These are phyloP conservation scores for Phalacrocorax carbo DNA, from an alignment of 2,113 vertebrate genomes.

Conservation along the genomic window DNA sequence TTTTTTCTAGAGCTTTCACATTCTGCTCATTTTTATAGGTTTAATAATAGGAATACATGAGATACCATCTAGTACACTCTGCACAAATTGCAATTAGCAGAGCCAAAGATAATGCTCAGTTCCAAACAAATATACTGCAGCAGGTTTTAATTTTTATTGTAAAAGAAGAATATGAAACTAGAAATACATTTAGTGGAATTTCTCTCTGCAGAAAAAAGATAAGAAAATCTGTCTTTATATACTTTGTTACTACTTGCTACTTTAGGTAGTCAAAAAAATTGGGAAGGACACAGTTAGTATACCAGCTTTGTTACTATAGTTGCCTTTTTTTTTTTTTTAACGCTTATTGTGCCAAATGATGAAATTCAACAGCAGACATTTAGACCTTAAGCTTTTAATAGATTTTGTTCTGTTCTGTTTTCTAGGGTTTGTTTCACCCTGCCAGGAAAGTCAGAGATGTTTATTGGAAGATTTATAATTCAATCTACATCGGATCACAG, in stretches of 20 bases:
- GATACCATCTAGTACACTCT: not conserved
- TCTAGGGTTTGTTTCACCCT: slow-evolving; percentile 95
- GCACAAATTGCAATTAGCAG: not conserved
- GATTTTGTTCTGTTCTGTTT: not conserved
- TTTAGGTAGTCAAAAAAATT: not conserved
- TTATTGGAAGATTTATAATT: slow-evolving; percentile 99
- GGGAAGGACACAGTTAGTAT: not conserved
- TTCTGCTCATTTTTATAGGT: not conserved
- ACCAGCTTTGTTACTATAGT: not conserved
- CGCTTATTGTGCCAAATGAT: not conserved
- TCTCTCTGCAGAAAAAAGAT: not conserved
- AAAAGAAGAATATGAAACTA: not conserved
- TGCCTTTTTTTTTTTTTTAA: not conserved
- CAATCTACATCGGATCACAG: slow-evolving; percentile 98
- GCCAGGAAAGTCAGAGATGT: slow-evolving; percentile 97
- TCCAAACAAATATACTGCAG: not conserved
- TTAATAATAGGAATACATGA: not conserved
- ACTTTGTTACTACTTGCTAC: not conserved
- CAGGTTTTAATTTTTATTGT: not conserved
- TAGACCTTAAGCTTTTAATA: not conserved
- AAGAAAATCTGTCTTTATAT: not conserved
- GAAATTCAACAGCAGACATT: not conserved
- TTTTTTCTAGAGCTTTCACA: not conserved
- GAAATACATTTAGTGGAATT: not conserved
- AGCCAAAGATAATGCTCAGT: not conserved